Percentiles rank a stretch among this genome's conserved stretches.
These are phyloP conservation scores for Scaeva pyrastri DNA, from an alignment of 2,888 invertebrate species.

Conservation along the genomic window DNA sequence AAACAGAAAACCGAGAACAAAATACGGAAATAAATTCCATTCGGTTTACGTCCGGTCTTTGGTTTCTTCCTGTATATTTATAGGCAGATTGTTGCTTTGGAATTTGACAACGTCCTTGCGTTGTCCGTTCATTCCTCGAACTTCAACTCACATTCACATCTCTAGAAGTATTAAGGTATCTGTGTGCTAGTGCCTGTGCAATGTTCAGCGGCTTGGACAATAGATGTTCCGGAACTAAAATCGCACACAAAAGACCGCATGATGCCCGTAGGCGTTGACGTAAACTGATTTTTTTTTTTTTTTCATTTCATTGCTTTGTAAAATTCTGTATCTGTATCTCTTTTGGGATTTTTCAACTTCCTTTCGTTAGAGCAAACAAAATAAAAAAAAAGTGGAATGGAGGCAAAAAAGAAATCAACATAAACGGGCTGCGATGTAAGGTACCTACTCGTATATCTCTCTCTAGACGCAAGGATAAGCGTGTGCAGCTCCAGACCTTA, in stretches of 20 bases:
- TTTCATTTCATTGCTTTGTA: slow-evolving; percentile 20
- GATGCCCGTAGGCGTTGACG: slow-evolving; percentile 65
- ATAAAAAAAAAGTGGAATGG: slow-evolving; percentile 3
- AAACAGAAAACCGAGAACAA: slow-evolving; percentile 56
- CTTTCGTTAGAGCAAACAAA: slow-evolving; percentile 39
- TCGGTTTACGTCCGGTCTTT: slow-evolving; percentile 61
- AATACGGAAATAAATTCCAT: slow-evolving; percentile 72
- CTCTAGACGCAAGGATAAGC: slow-evolving; percentile 52
- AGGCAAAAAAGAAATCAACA: slow-evolving; percentile 25
- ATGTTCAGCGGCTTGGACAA: slow-evolving; percentile 23
- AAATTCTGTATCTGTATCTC: slow-evolving; percentile 57
- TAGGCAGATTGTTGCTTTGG: slow-evolving; percentile 42
- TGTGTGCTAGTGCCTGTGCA: slow-evolving; percentile 28
- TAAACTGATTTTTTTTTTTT: slow-evolving; percentile 67
- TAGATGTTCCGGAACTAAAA: slow-evolving; percentile 65
- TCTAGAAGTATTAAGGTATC: neutral
- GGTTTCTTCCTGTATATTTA: slow-evolving; percentile 62
- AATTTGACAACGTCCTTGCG: slow-evolving; percentile 31
- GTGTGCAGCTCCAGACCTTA: slow-evolving; percentile 58
- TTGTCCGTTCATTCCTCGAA: slow-evolving; percentile 18
- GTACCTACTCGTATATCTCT: no score
- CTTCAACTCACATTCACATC: no score
- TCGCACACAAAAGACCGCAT: slow-evolving; percentile 54
- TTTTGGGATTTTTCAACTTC: slow-evolving; percentile 65
- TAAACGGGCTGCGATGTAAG: slow-evolving; percentile 23